Conservation (phyloP, 2,797 vertebrate species). For the Staurois parvus region DNA sequence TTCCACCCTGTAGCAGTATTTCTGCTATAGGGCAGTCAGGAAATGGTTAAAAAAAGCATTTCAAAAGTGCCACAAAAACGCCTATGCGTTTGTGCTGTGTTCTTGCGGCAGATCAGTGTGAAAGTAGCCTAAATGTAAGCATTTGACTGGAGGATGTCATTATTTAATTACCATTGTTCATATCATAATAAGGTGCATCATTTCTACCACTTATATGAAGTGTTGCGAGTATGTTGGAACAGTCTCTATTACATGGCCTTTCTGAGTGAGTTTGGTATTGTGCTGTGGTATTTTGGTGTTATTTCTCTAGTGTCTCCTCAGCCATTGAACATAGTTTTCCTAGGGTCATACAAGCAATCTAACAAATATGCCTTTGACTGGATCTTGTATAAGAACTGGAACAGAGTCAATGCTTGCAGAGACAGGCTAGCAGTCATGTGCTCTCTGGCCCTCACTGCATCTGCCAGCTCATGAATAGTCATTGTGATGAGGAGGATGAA, state of each 20-base stretch:
- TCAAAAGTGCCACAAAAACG: too few relatives aligned
- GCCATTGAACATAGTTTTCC: constrained; percentile 25
- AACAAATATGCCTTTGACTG: constrained; percentile 58
- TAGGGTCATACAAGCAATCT: constrained; percentile 21
- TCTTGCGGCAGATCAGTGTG: too few relatives aligned
- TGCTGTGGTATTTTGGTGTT: constrained; percentile 8
- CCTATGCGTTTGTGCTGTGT: too few relatives aligned
- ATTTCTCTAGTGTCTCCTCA: constrained; percentile 12
- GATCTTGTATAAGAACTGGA: constrained; percentile 46
- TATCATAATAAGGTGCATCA: neutral
- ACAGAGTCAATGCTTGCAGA: constrained; percentile 27
- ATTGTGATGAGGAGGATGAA: constrained; percentile 48
- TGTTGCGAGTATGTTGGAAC: neutral
- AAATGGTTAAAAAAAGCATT: too few relatives aligned
- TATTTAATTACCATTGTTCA: neutral
- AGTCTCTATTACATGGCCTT: neutral
- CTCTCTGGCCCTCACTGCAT: constrained; percentile 29
- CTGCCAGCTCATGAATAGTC: constrained; percentile 55
- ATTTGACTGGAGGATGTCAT: too few relatives aligned
- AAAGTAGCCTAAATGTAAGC: too few relatives aligned
- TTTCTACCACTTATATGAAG: neutral
- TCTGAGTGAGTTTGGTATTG: neutral
- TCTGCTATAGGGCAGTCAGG: too few relatives aligned
- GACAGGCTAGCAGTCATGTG: constrained; percentile 51
- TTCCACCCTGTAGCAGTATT: too few relatives aligned